phyloP scores from a whole-genome alignment of 2,888 invertebrate genomes.

The Colletes collaris region DNA sequence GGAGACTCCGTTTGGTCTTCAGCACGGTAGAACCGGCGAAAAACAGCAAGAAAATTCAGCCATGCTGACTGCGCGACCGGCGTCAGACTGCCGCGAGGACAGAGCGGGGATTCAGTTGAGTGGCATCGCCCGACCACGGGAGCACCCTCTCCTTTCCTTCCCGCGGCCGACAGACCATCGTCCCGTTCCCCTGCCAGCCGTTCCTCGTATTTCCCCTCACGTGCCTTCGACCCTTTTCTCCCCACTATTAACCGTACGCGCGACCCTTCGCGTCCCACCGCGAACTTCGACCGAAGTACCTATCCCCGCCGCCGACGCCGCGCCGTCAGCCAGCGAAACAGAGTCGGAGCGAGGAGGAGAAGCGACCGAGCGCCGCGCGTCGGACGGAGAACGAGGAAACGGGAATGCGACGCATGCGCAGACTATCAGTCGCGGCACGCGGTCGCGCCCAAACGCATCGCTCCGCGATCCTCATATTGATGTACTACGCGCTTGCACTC shows the following conservation, averaged over 20 bases:
- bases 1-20: constrained; percentile 20
- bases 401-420: constrained; percentile 64
- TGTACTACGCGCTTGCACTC: constrained; percentile 67
- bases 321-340: constrained; percentile 28
- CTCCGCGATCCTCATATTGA: constrained; percentile 71
- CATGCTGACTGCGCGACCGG: constrained; percentile 81
- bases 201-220: constrained; percentile 25
- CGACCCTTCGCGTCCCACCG: constrained; percentile 16
- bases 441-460: constrained; percentile 73
- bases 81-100: constrained; percentile 79
- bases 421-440: constrained; percentile 63
- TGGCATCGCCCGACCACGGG: constrained; percentile 68
- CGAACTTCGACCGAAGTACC: constrained; percentile 19
- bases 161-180: constrained; percentile 1
- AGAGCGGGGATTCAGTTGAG: constrained; percentile 72
- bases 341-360: constrained; percentile 31
- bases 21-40: constrained; percentile 60
- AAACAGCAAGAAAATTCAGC: constrained; percentile 68
- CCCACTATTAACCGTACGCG: constrained; percentile 7
- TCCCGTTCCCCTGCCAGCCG: background rate
- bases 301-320: constrained; percentile 33
- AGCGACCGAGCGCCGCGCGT: background rate
- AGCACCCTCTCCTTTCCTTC: constrained; percentile 38
- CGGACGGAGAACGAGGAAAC: constrained; percentile 17
- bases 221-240: constrained; percentile 44